Conservation (phyloP, 2,888 invertebrate species). For the Apoda limacodes region DNA sequence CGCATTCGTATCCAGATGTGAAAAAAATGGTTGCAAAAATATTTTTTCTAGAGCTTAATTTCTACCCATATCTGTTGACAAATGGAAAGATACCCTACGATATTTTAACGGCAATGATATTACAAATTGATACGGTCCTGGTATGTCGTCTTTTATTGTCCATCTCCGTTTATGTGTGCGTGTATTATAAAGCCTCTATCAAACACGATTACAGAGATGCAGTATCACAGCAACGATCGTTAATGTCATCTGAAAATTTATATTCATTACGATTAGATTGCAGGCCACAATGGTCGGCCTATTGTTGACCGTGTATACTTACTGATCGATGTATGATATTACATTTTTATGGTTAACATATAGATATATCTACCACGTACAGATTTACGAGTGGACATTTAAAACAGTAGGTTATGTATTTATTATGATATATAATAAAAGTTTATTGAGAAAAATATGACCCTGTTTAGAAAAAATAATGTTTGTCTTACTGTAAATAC, state of each 20-base stretch:
- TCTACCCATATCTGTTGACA: constrained; percentile 46
- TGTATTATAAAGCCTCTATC: constrained; percentile 48
- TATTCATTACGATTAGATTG: constrained; percentile 69
- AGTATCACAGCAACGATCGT: constrained; percentile 62
- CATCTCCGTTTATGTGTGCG: constrained; percentile 34
- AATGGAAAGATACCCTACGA: constrained; percentile 40
- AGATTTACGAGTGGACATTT: constrained; percentile 36
- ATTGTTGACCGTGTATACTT: constrained; percentile 52
- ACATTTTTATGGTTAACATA: constrained; percentile 51
- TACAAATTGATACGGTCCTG: constrained; percentile 44
- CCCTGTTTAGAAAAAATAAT: no score
- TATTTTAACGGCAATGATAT: constrained; percentile 42
- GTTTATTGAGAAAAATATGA: no score
- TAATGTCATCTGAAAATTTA: constrained; percentile 70
- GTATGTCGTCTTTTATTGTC: constrained; percentile 39
- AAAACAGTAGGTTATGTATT: constrained; percentile 43
- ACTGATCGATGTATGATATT: constrained; percentile 64
- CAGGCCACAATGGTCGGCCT: constrained; percentile 51
- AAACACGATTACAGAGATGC: constrained; percentile 55
- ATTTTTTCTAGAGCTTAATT: no score
- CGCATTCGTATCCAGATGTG: no score
- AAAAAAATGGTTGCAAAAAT: no score
- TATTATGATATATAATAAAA: no score
- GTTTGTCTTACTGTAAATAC: no score
- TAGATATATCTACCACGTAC: constrained; percentile 26